Evolutionary conservation across 2,113 vertebrate species (phyloP), one percentile per base, ranked within the genome.

Genomic region (Cololabis saira): DNA sequence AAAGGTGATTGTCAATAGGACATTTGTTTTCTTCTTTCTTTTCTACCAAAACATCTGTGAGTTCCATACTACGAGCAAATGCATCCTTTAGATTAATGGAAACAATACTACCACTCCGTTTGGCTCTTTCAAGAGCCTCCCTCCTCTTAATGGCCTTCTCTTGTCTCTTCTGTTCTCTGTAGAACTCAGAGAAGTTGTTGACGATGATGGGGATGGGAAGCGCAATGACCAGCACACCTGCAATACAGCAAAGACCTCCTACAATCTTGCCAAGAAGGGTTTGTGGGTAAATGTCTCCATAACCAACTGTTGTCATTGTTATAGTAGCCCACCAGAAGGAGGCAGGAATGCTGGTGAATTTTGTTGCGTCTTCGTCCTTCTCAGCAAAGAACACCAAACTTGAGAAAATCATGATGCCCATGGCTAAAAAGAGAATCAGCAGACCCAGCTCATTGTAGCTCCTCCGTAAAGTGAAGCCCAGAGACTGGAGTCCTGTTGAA

Each of bases 301-400:
- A 99, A 51, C 98, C 98, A 10, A 99, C 98, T 0, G 98, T 99
- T 7, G 98, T 99, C 98, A 99, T 99, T 17, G 98, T 99, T 78
- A 99, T 99, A 0, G 98, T 99, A 22, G 98, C 98, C 98, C 98
- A 99, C 98, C 98, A 99, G 87, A 99, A 99, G 0, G 98, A 99
- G 0, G 98, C 98, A 0, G 98, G 98, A 69, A 99, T 99, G 83
- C 98, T 99, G 67, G 96, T 98, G 82, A 99, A 99, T 83, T 99
- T 99, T 15, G 98, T 99, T 33, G 95, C 94, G 2, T 99, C 96
- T 79, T 99, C 98, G 17, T 99, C 98, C 70, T 99, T 99, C 84
- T 99, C 98, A 11, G 98, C 98, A 79, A 99, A 99, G 90, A 99
- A 99, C 9, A 99, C 98, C 57, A 99, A 93, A 78, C 98, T 99